A percentile compares a stretch with the other conserved stretches of the same genome.
Evolutionary conservation across 2,113 vertebrate genomes (phyloP).

Genomic region (Gymnarchus niloticus): DNA sequence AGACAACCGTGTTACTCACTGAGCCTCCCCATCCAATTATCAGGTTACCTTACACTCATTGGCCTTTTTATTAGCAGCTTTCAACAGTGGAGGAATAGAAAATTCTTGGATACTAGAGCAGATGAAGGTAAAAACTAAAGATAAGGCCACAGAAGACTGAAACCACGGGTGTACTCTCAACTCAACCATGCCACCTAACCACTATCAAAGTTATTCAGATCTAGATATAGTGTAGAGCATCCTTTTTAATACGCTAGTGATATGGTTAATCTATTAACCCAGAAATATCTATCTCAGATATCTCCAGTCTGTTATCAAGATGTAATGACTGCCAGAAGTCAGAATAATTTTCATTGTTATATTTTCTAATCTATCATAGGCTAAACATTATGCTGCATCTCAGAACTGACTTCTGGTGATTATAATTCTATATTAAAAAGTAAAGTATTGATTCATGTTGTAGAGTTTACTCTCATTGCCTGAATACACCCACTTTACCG

Average conservation of each 20-base stretch:
- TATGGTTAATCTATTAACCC: neutral
- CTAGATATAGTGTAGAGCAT: neutral
- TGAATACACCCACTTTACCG: too few relatives aligned
- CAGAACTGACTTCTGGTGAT: neutral
- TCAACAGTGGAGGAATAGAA: neutral
- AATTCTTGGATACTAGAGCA: neutral
- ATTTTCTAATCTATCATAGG: neutral
- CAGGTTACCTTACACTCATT: neutral
- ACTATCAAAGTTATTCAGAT: neutral
- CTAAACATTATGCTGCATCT: neutral
- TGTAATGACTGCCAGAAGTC: neutral
- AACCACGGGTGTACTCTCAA: neutral
- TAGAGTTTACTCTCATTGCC: neutral
- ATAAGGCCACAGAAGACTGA: neutral
- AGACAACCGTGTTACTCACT: too few relatives aligned
- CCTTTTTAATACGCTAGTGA: neutral
- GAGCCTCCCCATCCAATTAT: too few relatives aligned
- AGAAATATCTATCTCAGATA: neutral
- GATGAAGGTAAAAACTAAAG: neutral
- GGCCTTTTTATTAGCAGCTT: neutral
- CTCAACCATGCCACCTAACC: neutral
- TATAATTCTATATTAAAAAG: too few relatives aligned
- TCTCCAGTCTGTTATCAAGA: neutral
- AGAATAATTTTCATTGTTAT: neutral
- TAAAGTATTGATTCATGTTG: neutral